phyloP scores from a whole-genome alignment of 2,113 vertebrate species.

The Rhea americana region DNA sequence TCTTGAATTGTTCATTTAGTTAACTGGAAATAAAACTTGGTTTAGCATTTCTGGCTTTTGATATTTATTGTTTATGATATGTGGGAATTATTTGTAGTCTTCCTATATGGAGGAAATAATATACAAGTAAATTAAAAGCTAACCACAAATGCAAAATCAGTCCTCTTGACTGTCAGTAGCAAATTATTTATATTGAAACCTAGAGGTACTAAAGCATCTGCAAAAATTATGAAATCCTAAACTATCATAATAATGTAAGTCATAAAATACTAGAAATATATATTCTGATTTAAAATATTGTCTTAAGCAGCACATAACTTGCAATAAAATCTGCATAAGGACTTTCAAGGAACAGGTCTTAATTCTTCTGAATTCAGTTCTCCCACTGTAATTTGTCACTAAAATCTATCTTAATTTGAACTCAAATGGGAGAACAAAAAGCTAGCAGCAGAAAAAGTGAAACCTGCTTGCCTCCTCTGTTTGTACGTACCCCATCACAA shows the following conservation, averaged over 20 bases:
- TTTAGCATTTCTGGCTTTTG: neutral
- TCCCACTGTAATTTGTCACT: too few relatives aligned
- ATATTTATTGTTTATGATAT: too few relatives aligned
- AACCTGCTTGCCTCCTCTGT: too few relatives aligned
- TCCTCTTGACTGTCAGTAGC: neutral
- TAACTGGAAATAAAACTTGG: neutral
- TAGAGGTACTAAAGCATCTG: neutral
- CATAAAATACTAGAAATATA: neutral
- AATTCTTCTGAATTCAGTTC: too few relatives aligned
- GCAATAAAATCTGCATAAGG: too few relatives aligned
- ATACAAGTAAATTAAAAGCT: neutral
- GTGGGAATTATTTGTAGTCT: neutral
- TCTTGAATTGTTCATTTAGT: conserved; percentile 10
- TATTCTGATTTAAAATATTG: too few relatives aligned
- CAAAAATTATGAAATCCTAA: neutral
- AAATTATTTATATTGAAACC: neutral
- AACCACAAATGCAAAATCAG: neutral
- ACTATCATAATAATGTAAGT: neutral
- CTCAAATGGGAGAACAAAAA: too few relatives aligned
- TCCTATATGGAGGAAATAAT: neutral
- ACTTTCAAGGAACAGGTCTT: too few relatives aligned
- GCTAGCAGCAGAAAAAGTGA: too few relatives aligned
- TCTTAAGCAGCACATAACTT: too few relatives aligned
- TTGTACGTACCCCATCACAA: too few relatives aligned
- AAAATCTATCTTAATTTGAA: too few relatives aligned